Conservation (phyloP, 2,888 invertebrate species). For the Eristalinus aeneus region DNA sequence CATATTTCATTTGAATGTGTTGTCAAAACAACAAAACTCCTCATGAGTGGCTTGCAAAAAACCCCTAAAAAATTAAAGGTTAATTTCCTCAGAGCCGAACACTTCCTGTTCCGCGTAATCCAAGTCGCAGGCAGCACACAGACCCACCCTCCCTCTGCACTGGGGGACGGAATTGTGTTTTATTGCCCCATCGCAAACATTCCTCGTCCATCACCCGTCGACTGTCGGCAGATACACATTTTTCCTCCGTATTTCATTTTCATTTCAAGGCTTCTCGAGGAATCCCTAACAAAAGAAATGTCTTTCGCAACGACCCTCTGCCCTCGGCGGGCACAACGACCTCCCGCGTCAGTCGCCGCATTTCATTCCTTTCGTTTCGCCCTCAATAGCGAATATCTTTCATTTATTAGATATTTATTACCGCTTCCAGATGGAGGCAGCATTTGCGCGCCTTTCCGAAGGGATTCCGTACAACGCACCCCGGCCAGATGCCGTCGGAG, state of each 20-base stretch:
- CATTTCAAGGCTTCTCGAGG: conserved; percentile 17
- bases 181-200: conserved; percentile 32
- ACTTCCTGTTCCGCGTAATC: background rate
- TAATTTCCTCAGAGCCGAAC: background rate
- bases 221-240: background rate
- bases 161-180: background rate
- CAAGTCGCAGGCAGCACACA: background rate
- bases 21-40: background rate
- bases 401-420: conserved; percentile 65
- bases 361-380: conserved; percentile 7
- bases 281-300: conserved; percentile 43
- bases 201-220: conserved; percentile 20
- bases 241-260: conserved; percentile 1
- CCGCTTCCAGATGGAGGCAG: conserved; percentile 55
- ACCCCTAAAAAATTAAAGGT: background rate
- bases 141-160: background rate
- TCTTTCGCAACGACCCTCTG: conserved; percentile 30
- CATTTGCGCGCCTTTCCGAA: background rate
- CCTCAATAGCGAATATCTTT: conserved; percentile 46
- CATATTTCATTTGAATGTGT: background rate
- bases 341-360: conserved; percentile 1
- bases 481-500: background rate
- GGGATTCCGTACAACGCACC: background rate
- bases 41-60: background rate
- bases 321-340: background rate